A percentile compares a stretch with the other conserved stretches of the same genome.
These are phyloP conservation scores for Argyresthia albistria DNA, from an alignment of 2,888 invertebrate genomes.

Conservation along the genomic window DNA sequence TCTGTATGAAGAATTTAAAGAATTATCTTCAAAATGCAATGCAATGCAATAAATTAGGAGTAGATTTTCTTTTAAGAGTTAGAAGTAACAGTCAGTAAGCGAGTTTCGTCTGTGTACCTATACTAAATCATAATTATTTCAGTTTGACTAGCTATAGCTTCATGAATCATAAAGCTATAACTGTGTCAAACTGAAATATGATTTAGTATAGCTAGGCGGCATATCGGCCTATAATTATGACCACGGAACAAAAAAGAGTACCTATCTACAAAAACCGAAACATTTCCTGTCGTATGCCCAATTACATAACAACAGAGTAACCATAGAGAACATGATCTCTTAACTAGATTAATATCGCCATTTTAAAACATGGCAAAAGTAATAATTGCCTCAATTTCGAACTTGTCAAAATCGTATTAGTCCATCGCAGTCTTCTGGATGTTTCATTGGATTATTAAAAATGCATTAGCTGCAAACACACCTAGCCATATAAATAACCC, in stretches of 20 bases:
- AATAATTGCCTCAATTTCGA: slow-evolving; percentile 63
- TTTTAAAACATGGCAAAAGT: slow-evolving; percentile 59
- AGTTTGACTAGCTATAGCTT: no score
- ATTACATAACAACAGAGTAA: slow-evolving; percentile 2
- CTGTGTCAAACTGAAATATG: no score
- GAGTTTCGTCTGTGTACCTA: no score
- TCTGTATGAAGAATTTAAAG: no score
- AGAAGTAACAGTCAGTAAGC: no score
- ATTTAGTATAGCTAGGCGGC: no score
- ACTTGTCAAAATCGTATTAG: slow-evolving; percentile 72
- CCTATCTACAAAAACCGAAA: slow-evolving; percentile 10
- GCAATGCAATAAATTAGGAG: no score
- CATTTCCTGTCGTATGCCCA: slow-evolving; percentile 30
- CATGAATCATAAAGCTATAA: no score
- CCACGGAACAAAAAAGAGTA: background rate
- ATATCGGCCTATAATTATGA: no score
- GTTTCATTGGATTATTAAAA: slow-evolving; percentile 67
- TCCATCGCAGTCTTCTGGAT: slow-evolving; percentile 45
- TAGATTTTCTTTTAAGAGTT: no score
- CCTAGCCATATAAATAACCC: slow-evolving; percentile 49
- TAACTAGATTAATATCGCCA: slow-evolving; percentile 39
- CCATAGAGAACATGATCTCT: slow-evolving; percentile 3
- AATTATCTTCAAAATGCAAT: no score
- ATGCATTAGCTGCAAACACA: slow-evolving; percentile 61
- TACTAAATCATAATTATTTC: no score